Evolutionary conservation across 2,797 vertebrate species (phyloP).

Genomic region (Borostomias antarcticus): DNA sequence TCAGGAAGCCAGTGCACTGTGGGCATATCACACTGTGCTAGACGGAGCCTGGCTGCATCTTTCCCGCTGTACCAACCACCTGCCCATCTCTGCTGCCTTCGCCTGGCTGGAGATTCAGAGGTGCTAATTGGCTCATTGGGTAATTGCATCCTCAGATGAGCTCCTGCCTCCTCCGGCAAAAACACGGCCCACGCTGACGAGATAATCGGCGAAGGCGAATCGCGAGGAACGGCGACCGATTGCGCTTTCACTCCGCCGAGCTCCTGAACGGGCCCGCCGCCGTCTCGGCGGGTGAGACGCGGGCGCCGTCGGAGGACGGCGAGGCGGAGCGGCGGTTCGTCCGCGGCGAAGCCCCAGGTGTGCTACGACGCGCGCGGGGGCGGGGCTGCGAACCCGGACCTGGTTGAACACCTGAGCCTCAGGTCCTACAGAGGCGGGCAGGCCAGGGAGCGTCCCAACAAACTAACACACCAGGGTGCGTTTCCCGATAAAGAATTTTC

Average conservation of each 20-base stretch:
- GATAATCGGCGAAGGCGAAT: slow-evolving; percentile 33
- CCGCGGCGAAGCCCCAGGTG: no score
- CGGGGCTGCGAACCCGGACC: no score
- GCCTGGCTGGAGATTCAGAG: slow-evolving; percentile 21
- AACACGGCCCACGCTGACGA: slow-evolving; percentile 23
- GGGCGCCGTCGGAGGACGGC: no score
- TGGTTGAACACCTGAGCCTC: slow-evolving; percentile 28
- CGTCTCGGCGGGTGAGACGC: slow-evolving; percentile 38
- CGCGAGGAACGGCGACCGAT: slow-evolving; percentile 36
- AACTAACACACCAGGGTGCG: background rate
- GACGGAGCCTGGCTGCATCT: slow-evolving; percentile 9
- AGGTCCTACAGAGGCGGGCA: slow-evolving; percentile 9
- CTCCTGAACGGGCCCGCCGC: slow-evolving; percentile 22
- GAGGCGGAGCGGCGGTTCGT: no score
- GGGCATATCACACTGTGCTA: background rate
- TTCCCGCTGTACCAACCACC: slow-evolving; percentile 38
- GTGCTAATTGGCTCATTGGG: slow-evolving; percentile 53
- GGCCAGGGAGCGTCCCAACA: background rate
- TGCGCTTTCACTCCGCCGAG: background rate
- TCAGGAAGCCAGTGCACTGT: background rate
- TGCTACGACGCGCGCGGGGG: no score
- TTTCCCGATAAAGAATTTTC: no score
- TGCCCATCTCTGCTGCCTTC: background rate
- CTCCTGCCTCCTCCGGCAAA: slow-evolving; percentile 30
- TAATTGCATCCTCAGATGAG: slow-evolving; percentile 39